Percentiles rank a stretch among this genome's conserved stretches.
Evolutionary conservation across 1,140 invertebrate genomes (phyloP).

Genomic region (Drosophila bocqueti): DNA sequence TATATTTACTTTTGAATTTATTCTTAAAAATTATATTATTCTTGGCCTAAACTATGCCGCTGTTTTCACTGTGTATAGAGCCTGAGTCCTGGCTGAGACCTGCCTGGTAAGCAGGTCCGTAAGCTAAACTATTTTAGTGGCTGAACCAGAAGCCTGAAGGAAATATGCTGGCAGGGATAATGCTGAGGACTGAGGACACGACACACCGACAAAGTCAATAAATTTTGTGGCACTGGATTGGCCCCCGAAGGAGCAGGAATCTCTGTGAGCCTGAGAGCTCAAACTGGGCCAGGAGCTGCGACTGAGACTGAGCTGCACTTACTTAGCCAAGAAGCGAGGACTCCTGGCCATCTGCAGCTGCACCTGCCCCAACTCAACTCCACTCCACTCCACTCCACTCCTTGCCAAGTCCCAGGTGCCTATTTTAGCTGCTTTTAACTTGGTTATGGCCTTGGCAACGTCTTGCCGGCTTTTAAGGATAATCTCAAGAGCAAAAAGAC

Average conservation of each 20-base stretch:
- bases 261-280: neutral
- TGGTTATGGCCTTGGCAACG: conserved; percentile 57
- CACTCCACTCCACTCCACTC: neutral
- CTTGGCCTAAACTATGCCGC: fast-evolving
- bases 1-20: neutral
- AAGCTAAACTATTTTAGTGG: conserved; percentile 8
- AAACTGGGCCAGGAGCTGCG: conserved; percentile 1
- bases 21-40: neutral
- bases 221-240: conserved; percentile 74
- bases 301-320: conserved; percentile 47
- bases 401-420: conserved; percentile 67
- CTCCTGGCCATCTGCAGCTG: conserved; percentile 33
- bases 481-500: conserved; percentile 25
- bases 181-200: conserved; percentile 48
- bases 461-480: conserved; percentile 73
- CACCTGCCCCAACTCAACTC: conserved; percentile 7
- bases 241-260: conserved; percentile 28
- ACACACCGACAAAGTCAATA: conserved; percentile 76
- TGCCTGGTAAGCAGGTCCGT: neutral
- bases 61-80: neutral
- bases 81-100: neutral
- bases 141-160: neutral
- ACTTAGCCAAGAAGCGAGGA: conserved; percentile 51
- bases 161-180: conserved; percentile 12
- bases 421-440: conserved; percentile 80